These are phyloP conservation scores for Cryptops parisi DNA, from an alignment of 2,888 invertebrate species.

Conservation along the genomic window DNA sequence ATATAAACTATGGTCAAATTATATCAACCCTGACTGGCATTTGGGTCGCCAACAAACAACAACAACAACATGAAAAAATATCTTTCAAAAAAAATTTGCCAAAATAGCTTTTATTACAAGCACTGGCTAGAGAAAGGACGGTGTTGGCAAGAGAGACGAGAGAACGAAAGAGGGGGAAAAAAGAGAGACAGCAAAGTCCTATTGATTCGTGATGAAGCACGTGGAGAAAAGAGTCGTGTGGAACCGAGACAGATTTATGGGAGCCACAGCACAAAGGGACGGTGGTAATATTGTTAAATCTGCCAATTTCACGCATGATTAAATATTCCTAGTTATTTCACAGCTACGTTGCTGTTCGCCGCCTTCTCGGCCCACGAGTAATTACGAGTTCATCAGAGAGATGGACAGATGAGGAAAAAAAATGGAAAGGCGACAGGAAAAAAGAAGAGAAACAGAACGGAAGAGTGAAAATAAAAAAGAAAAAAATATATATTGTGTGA, in stretches of 20 bases:
- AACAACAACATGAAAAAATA: too few relatives aligned
- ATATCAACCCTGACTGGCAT: too few relatives aligned
- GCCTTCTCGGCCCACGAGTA: not conserved
- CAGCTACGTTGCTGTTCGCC: not conserved
- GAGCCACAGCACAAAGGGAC: not conserved
- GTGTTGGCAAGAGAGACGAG: not conserved
- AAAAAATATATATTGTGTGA: too few relatives aligned
- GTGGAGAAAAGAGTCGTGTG: not conserved
- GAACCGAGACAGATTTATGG: not conserved
- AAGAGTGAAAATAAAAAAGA: too few relatives aligned
- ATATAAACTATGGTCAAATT: too few relatives aligned
- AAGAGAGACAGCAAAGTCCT: not conserved
- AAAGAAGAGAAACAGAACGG: too few relatives aligned
- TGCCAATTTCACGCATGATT: slow-evolving; percentile 14
- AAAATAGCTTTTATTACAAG: not conserved
- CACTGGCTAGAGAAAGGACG: not conserved
- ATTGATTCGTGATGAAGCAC: slow-evolving; percentile 1
- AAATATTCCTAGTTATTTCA: slow-evolving; percentile 5
- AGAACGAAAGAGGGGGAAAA: not conserved
- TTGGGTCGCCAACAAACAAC: too few relatives aligned
- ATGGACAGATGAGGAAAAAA: not conserved
- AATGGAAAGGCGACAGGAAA: not conserved
- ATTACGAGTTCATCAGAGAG: not conserved
- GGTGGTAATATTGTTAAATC: slow-evolving; percentile 4
- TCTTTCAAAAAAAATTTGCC: too few relatives aligned